phyloP scores from a whole-genome alignment of 1,140 invertebrate genomes.

The Musca vetustissima region DNA sequence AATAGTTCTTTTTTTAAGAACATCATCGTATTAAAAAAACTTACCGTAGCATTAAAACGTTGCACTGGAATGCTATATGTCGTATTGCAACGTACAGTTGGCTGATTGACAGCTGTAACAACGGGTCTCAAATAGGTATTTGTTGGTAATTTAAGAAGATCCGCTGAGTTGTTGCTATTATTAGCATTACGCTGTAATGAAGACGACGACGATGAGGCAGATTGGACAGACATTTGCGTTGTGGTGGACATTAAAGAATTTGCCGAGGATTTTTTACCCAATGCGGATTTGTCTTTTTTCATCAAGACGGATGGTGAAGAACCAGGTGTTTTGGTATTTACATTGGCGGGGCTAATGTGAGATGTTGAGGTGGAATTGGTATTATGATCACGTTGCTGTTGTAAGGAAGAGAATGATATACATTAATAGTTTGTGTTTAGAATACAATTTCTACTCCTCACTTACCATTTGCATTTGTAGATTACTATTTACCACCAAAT shows the following conservation, averaged over 20 bases:
- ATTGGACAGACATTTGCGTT: background rate
- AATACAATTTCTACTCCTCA: too few species aligned
- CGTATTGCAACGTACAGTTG: constrained; percentile 15
- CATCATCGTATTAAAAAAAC: background rate
- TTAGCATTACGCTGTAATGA: constrained; percentile 28
- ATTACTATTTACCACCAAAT: constrained; percentile 8
- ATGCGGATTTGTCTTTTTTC: background rate
- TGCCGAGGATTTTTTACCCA: background rate
- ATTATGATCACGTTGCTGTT: background rate
- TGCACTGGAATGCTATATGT: constrained; percentile 15
- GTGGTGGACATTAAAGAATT: background rate
- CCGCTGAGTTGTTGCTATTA: background rate
- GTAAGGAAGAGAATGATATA: background rate
- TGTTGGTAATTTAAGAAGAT: constrained; percentile 39
- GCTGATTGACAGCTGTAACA: constrained; percentile 1
- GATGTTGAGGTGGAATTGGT: background rate
- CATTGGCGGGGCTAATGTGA: background rate
- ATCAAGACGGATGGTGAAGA: background rate
- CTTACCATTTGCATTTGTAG: background rate
- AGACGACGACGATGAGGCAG: constrained; percentile 22
- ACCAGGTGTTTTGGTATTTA: background rate
- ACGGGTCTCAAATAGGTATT: constrained; percentile 37
- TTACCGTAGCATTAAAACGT: constrained; percentile 28
- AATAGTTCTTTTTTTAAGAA: too few species aligned
- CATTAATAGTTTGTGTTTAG: background rate